A percentile compares a stretch with the other conserved stretches of the same genome.
Conservation (phyloP, 2,113 vertebrate genomes). For the Amphiprion percula region DNA sequence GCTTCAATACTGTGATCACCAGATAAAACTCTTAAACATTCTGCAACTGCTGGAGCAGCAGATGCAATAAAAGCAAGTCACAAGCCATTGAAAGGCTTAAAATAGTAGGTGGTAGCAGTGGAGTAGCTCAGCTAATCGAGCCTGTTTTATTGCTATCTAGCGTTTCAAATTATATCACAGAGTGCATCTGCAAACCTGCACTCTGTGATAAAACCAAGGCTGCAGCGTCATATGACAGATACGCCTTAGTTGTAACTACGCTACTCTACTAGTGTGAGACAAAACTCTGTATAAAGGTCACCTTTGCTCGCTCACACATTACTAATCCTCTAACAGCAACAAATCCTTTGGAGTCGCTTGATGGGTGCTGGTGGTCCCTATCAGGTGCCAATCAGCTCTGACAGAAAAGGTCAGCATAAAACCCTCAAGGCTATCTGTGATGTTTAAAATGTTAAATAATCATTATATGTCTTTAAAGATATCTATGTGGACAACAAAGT, state of each 20-base stretch:
- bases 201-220: background rate
- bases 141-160: background rate
- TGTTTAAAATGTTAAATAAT: background rate
- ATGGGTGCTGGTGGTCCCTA: conserved; percentile 25
- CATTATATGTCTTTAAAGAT: background rate
- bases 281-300: conserved; percentile 84
- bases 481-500: background rate
- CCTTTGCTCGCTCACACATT: conserved; percentile 67
- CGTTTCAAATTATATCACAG: conserved; percentile 5
- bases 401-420: conserved; percentile 1
- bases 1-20: background rate
- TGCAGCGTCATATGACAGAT: background rate
- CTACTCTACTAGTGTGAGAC: conserved; percentile 51
- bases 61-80: background rate
- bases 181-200: background rate
- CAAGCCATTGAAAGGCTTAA: no score
- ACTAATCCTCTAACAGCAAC: conserved; percentile 76
- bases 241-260: conserved; percentile 8
- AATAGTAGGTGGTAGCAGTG: background rate
- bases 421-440: background rate
- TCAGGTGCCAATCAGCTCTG: conserved; percentile 7
- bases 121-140: background rate
- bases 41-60: background rate
- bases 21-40: background rate
- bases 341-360: conserved; percentile 66